Evolutionary conservation across 1,140 invertebrate species (phyloP), one percentile per base, ranked within the genome.

Genomic region (Hyphantria cunea): DNA sequence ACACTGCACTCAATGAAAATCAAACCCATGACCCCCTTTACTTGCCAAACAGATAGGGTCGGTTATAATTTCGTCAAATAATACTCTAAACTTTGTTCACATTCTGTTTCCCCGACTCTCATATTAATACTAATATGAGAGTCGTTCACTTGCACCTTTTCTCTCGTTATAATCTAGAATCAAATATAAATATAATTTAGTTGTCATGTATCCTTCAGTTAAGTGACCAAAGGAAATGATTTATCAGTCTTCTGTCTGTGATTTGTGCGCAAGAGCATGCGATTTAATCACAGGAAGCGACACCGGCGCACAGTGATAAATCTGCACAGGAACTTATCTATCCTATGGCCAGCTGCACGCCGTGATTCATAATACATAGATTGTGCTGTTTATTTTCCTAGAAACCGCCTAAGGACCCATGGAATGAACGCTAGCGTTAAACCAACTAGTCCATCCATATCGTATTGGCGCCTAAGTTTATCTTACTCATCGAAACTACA

Each of bases 281-380:
- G 74, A 79, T 84, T 79, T 81, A 84, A 87, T 87, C 84, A 72
- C 84, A 87, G 84, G 84, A 87, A 85, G 77, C 78, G 69, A 79
- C 78, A 69, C 59, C 58, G 72, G 60, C 69, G 68, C 60, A 70
- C 67, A 71, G 74, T 76, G 82, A 82, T 83, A 79, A 82, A 82
- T 83, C 77, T 82, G 68, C 74, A 72, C 54, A 67, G 84, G 82
- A 86, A 86, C 79, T 78, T 84, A 86, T 84, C 80, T 86, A 86
- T 86, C 74, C 72, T 67, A 63, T 61, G 64, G 72, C 76, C 79
- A 83, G 76, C 80, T 80, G 82, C 76, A 72, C 34, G 64, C 67
- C 68, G 70, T 84, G 84, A 86, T 86, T 84, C 82, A 84, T 84
- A 80, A 71, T 74, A 64, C 66, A 70, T 60, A 47, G 75, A 74